These are phyloP conservation scores for Callopanchax toddi DNA, from an alignment of 2,113 vertebrate genomes.

Conservation along the genomic window DNA sequence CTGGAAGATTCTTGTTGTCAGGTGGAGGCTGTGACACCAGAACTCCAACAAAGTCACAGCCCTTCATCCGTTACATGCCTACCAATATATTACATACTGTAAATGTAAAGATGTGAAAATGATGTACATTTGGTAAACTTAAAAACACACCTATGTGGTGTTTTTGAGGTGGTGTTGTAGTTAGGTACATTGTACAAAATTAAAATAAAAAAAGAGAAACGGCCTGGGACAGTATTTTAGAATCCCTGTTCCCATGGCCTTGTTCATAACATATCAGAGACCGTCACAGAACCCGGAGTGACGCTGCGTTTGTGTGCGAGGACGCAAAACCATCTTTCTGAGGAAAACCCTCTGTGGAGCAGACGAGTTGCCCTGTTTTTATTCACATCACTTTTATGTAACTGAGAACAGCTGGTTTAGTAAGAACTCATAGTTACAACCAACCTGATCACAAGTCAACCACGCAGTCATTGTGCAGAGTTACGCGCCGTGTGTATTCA, in stretches of 20 bases:
- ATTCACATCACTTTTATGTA: constrained; percentile 31
- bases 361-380: constrained; percentile 7
- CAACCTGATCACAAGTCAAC: constrained; percentile 39
- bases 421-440: constrained; percentile 50
- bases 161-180: constrained; percentile 87
- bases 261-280: constrained; percentile 75
- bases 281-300: constrained; percentile 48
- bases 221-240: constrained; percentile 59
- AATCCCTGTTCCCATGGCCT: constrained; percentile 64
- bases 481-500: constrained; percentile 59
- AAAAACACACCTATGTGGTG: constrained; percentile 64
- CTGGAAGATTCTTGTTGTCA: constrained; percentile 29
- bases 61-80: constrained; percentile 71
- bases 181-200: constrained; percentile 68
- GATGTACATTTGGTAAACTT: constrained; percentile 85
- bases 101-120: constrained; percentile 87
- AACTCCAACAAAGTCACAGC: constrained; percentile 72
- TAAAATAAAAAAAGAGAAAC: constrained; percentile 31
- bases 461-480: constrained; percentile 63
- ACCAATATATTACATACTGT: constrained; percentile 76
- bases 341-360: constrained; percentile 39
- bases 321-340: constrained; percentile 58
- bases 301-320: constrained; percentile 54
- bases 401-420: constrained; percentile 57
- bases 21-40: constrained; percentile 44